Evolutionary conservation across 2,113 vertebrate species (phyloP).

Genomic region (Oenanthe oenanthe): DNA sequence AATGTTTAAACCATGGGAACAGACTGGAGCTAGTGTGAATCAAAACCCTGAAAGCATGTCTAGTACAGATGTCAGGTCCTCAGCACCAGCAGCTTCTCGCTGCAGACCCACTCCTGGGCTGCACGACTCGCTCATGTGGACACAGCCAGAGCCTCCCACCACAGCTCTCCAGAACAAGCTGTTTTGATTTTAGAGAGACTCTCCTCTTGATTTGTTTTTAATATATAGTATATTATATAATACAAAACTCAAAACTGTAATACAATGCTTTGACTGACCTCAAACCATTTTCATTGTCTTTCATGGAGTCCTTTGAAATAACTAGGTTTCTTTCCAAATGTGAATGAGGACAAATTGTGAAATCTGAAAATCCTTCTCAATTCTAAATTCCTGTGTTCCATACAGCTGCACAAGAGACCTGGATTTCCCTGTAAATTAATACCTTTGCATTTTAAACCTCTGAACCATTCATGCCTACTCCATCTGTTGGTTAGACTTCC

Average conservation of each 20-base stretch:
- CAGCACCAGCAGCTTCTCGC: slow-evolving; percentile 3
- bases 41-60: background rate
- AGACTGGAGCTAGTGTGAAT: slow-evolving; percentile 45
- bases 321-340: slow-evolving; percentile 47
- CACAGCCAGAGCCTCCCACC: background rate
- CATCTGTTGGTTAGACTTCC: background rate
- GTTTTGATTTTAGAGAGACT: slow-evolving; percentile 45
- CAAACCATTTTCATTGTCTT: slow-evolving; percentile 61
- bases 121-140: background rate
- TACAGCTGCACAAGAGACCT: background rate
- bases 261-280: slow-evolving; percentile 62
- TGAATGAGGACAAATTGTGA: slow-evolving; percentile 42
- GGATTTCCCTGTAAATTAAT: background rate
- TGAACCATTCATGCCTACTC: background rate
- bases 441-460: background rate
- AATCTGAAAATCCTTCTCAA: slow-evolving; percentile 9
- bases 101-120: slow-evolving; percentile 2
- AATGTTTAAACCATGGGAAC: slow-evolving; percentile 61
- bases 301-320: slow-evolving; percentile 27
- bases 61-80: slow-evolving; percentile 42
- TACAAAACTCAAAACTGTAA: slow-evolving; percentile 25
- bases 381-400: background rate
- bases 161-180: slow-evolving; percentile 40
- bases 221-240: slow-evolving; percentile 64
- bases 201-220: slow-evolving; percentile 46